phyloP scores from a whole-genome alignment of 2,888 invertebrate genomes.

The Xylocampa areola region DNA sequence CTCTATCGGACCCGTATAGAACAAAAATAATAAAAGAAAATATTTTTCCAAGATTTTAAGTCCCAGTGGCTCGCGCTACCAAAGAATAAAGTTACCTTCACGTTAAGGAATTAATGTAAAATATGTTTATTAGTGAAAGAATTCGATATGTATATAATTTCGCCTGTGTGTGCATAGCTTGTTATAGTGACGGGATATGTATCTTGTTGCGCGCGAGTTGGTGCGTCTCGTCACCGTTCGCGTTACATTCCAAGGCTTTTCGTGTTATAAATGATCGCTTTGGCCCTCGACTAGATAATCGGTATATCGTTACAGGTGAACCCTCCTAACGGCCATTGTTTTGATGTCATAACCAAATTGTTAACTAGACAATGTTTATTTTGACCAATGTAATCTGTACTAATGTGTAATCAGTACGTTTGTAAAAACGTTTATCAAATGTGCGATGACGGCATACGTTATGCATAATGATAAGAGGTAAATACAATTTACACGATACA shows the following conservation, averaged over 20 bases:
- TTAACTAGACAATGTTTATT: constrained; percentile 83
- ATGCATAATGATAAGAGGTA: constrained; percentile 87
- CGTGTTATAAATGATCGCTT: constrained; percentile 74
- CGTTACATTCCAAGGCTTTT: constrained; percentile 84
- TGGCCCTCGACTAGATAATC: constrained; percentile 61
- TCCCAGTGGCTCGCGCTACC: constrained; percentile 85
- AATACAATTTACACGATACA: constrained; percentile 89
- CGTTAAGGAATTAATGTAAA: constrained; percentile 83
- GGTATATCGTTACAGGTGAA: constrained; percentile 57
- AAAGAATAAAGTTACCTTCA: constrained; percentile 89
- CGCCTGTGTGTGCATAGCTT: constrained; percentile 84
- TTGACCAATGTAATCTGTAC: constrained; percentile 88
- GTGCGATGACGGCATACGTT: constrained; percentile 83
- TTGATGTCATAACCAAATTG: constrained; percentile 65
- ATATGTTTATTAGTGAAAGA: constrained; percentile 79
- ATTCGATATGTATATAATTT: constrained; percentile 82
- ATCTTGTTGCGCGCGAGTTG: constrained; percentile 49
- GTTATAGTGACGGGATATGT: constrained; percentile 64
- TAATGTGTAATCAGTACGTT: constrained; percentile 82
- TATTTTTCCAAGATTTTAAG: constrained; percentile 71
- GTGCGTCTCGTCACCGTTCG: constrained; percentile 54
- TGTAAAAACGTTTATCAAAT: constrained; percentile 86
- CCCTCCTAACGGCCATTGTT: constrained; percentile 56
- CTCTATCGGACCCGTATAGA: constrained; percentile 65
- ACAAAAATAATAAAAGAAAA: constrained; percentile 57